These are phyloP conservation scores for Terrapene triunguis DNA, from an alignment of 2,113 vertebrate species.

Conservation along the genomic window DNA sequence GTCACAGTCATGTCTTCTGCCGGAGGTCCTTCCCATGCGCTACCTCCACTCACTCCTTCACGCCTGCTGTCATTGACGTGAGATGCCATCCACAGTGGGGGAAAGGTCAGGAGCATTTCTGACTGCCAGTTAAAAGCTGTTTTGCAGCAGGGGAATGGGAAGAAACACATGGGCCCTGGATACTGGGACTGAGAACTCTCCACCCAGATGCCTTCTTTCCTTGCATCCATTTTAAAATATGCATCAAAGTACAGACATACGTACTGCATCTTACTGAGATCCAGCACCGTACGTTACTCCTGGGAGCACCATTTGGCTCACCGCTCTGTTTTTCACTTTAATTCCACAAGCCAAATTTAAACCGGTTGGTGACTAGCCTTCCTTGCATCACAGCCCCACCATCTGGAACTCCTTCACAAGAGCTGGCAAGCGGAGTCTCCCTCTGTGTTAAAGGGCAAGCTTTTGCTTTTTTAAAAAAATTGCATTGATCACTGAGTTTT, in stretches of 20 bases:
- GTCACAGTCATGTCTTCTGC: not conserved
- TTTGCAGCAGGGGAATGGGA: not conserved
- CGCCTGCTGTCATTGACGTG: not conserved
- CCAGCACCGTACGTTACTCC: not conserved
- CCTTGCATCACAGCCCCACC: not conserved
- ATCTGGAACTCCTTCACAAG: not conserved
- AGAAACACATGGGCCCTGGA: not conserved
- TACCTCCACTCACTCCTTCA: not conserved
- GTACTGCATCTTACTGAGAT: not conserved
- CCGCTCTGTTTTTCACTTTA: not conserved
- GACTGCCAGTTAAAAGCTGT: not conserved
- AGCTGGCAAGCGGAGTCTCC: fast-evolving
- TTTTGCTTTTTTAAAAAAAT: not conserved
- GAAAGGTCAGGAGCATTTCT: not conserved
- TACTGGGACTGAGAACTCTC: not conserved
- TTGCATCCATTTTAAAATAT: not conserved
- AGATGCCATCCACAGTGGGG: not conserved
- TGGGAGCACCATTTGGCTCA: not conserved
- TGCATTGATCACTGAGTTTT: not conserved
- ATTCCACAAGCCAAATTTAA: not conserved
- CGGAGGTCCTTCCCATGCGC: too few species aligned
- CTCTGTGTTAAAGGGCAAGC: fast-evolving
- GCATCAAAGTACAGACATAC: not conserved
- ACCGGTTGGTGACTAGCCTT: not conserved
- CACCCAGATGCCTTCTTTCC: not conserved